Evolutionary conservation across 2,113 vertebrate genomes (phyloP).

Genomic region (Zapornia atra): DNA sequence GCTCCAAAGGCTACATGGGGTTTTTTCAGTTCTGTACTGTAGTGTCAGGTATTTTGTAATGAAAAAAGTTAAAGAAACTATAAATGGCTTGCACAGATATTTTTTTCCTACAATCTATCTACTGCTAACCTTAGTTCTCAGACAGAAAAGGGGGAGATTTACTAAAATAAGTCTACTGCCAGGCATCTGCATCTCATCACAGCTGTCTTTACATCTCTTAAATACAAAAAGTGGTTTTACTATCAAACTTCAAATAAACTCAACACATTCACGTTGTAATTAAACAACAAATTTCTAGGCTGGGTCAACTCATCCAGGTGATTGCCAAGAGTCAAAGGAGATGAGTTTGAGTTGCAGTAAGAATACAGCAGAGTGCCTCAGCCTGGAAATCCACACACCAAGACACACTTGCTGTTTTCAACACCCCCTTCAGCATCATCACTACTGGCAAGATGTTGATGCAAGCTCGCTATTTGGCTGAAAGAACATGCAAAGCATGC

Average conservation of each 20-base stretch:
- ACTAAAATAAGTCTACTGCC: not conserved
- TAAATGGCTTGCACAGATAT: not conserved
- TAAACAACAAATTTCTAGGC: not conserved
- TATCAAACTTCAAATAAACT: not conserved
- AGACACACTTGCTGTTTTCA: not conserved
- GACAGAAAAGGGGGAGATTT: not conserved
- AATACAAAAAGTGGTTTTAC: accelerated
- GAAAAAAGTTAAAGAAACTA: not conserved
- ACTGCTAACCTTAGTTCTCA: not conserved
- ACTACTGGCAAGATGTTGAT: not conserved
- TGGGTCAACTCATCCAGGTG: not conserved
- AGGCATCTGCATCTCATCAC: not conserved
- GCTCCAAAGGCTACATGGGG: not conserved
- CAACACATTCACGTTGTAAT: not conserved
- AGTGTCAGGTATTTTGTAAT: not conserved
- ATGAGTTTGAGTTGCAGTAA: not conserved
- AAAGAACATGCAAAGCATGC: not conserved
- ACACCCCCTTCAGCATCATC: not conserved
- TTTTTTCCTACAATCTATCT: not conserved
- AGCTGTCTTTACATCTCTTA: not conserved
- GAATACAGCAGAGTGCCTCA: not conserved
- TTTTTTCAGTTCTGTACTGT: not conserved
- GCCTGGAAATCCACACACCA: not conserved
- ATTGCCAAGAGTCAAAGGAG: not conserved
- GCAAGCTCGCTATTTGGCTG: not conserved